A percentile compares a stretch with the other conserved stretches of the same genome.
These are phyloP conservation scores for Nibea albiflora DNA, from an alignment of 2,113 vertebrate genomes.

Conservation along the genomic window DNA sequence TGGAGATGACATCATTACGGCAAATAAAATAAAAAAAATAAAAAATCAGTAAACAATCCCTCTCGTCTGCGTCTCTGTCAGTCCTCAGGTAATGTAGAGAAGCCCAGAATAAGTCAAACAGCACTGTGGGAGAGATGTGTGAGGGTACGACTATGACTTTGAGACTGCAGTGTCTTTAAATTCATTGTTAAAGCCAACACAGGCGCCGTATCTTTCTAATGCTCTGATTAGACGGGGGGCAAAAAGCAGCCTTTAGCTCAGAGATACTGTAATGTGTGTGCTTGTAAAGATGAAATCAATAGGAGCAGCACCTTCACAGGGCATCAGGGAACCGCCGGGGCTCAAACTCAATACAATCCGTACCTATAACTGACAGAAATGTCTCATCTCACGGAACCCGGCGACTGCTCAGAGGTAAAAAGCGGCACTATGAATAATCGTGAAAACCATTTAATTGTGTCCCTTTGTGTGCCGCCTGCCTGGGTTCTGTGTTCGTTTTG, in stretches of 20 bases:
- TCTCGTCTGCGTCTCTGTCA: constrained; percentile 49
- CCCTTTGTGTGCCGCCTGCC: constrained; percentile 69
- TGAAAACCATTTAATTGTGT: constrained; percentile 77
- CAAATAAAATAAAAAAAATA: constrained; percentile 21
- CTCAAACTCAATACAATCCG: constrained; percentile 50
- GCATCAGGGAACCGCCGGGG: constrained; percentile 55
- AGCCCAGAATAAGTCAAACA: constrained; percentile 65
- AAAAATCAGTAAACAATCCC: constrained; percentile 55
- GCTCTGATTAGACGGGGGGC: constrained; percentile 68
- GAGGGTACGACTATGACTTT: constrained; percentile 48
- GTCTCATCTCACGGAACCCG: constrained; percentile 59
- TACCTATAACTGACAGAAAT: constrained; percentile 65
- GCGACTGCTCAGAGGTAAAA: constrained; percentile 67
- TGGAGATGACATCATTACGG: constrained; percentile 58
- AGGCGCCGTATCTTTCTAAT: constrained; percentile 60
- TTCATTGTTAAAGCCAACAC: constrained; percentile 51
- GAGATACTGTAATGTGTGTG: constrained; percentile 66
- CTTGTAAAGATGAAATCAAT: constrained; percentile 73
- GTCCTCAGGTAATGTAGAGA: constrained; percentile 62
- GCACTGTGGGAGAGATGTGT: constrained; percentile 44
- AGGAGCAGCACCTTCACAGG: constrained; percentile 63
- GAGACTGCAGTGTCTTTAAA: constrained; percentile 45
- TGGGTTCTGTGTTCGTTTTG: constrained; percentile 61
- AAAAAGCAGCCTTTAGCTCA: constrained; percentile 61
- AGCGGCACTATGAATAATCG: constrained; percentile 70